Conservation (phyloP, 2,888 invertebrate species). For the Oscheius sp. region DNA sequence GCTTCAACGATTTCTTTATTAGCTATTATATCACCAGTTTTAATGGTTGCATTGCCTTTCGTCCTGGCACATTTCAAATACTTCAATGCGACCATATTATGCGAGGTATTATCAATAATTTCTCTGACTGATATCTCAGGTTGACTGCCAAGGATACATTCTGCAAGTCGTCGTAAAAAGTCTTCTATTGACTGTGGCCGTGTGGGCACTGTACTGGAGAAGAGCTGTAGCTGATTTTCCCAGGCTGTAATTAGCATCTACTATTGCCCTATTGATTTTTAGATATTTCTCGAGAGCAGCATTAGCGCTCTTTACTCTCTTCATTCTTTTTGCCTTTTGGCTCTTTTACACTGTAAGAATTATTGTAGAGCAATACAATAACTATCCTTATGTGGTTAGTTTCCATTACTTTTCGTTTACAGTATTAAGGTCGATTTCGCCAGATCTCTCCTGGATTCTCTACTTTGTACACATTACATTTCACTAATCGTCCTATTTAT, state of each 20-base stretch:
- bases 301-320: slow-evolving; percentile 75
- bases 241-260: slow-evolving; percentile 39
- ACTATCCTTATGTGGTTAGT: slow-evolving; percentile 51
- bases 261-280: not conserved
- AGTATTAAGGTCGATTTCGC: slow-evolving; percentile 85
- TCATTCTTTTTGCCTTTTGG: slow-evolving; percentile 96
- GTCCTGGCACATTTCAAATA: slow-evolving; percentile 46
- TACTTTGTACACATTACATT: slow-evolving; percentile 73
- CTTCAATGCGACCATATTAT: slow-evolving; percentile 54
- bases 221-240: slow-evolving; percentile 62
- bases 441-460: slow-evolving; percentile 88
- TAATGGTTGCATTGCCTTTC: slow-evolving; percentile 62
- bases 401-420: not conserved
- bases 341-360: slow-evolving; percentile 92
- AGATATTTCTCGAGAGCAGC: slow-evolving; percentile 58
- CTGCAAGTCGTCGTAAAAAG: slow-evolving; percentile 60
- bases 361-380: slow-evolving; percentile 70
- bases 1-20: slow-evolving; percentile 55
- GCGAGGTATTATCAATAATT: slow-evolving; percentile 52
- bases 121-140: slow-evolving; percentile 33
- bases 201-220: slow-evolving; percentile 55
- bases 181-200: slow-evolving; percentile 57
- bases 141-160: slow-evolving; percentile 61
- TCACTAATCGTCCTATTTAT: slow-evolving; percentile 90
- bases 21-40: slow-evolving; percentile 61